These are phyloP conservation scores for Drosophila nikananu DNA, from an alignment of 1,140 invertebrate genomes.

Conservation along the genomic window DNA sequence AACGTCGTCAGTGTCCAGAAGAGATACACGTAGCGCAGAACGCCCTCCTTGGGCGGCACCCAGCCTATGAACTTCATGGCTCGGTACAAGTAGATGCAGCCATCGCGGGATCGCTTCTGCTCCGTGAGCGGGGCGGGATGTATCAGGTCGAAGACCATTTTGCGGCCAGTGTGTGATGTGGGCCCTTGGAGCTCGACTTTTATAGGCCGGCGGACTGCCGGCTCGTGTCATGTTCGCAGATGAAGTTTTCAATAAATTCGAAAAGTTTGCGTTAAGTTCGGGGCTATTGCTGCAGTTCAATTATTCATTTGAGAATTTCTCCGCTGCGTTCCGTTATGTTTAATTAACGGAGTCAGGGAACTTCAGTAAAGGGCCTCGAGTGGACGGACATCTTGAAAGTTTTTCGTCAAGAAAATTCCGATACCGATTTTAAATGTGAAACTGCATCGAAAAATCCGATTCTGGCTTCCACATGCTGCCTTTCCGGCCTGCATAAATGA, in stretches of 20 bases:
- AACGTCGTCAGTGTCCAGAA: conserved; percentile 58
- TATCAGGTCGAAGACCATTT: conserved; percentile 66
- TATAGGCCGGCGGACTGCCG: conserved; percentile 36
- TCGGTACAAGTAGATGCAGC: conserved; percentile 64
- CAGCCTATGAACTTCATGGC: conserved; percentile 71
- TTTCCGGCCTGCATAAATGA: conserved; percentile 74
- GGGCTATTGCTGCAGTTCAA: conserved; percentile 51
- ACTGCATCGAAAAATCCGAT: conserved; percentile 11
- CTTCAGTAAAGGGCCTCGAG: conserved; percentile 1
- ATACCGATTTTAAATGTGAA: conserved; percentile 18
- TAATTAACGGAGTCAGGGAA: conserved; percentile 58
- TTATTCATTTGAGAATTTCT: conserved; percentile 73
- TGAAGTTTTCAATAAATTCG: conserved; percentile 53
- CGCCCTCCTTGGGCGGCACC: conserved; percentile 53
- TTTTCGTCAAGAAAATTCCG: conserved; percentile 11
- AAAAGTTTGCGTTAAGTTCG: conserved; percentile 64
- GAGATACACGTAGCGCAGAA: conserved; percentile 59
- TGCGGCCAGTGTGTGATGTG: neutral
- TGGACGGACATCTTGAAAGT: conserved; percentile 19
- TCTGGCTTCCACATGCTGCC: conserved; percentile 50
- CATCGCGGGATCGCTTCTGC: conserved; percentile 47
- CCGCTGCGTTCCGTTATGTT: conserved; percentile 52
- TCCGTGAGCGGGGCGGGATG: conserved; percentile 58
- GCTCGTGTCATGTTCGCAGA: conserved; percentile 35
- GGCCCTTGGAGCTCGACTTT: conserved; percentile 9